A percentile compares a stretch with the other conserved stretches of the same genome.
phyloP scores from a whole-genome alignment of 2,797 vertebrate genomes.

The Oophaga sylvatica region DNA sequence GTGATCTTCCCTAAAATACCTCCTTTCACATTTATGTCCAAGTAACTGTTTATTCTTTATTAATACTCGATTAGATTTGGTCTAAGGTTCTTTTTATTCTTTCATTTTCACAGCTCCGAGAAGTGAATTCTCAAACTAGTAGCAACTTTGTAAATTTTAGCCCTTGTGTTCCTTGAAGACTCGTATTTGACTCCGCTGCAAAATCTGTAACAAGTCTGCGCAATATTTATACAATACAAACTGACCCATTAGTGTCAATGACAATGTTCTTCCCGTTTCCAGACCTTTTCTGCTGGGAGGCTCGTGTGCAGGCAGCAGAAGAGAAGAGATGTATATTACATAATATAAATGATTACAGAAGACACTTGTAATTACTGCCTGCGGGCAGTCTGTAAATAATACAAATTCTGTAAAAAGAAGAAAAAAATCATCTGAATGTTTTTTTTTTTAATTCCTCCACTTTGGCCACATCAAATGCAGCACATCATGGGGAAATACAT shows the following conservation, averaged over 20 bases:
- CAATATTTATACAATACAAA: background rate
- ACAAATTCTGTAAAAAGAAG: background rate
- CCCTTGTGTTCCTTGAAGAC: no score
- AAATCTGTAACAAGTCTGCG: no score
- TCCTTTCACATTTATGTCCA: no score
- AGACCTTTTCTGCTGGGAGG: background rate
- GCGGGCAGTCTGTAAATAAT: background rate
- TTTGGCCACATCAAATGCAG: background rate
- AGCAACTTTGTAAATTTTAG: no score
- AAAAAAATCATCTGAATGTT: background rate
- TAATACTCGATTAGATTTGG: background rate
- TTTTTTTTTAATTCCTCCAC: background rate
- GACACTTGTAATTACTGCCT: conserved; percentile 9
- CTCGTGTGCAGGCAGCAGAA: background rate
- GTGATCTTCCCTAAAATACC: no score
- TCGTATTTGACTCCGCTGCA: no score
- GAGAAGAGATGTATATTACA: background rate
- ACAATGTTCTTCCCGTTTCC: background rate
- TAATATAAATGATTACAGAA: background rate
- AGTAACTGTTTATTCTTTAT: background rate
- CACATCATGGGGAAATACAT: background rate
- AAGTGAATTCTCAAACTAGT: no score
- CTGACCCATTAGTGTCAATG: background rate
- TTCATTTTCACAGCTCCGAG: no score
- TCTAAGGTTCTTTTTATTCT: background rate